These are phyloP conservation scores for Osmoderma eremita DNA, from an alignment of 2,888 invertebrate species.

Conservation along the genomic window DNA sequence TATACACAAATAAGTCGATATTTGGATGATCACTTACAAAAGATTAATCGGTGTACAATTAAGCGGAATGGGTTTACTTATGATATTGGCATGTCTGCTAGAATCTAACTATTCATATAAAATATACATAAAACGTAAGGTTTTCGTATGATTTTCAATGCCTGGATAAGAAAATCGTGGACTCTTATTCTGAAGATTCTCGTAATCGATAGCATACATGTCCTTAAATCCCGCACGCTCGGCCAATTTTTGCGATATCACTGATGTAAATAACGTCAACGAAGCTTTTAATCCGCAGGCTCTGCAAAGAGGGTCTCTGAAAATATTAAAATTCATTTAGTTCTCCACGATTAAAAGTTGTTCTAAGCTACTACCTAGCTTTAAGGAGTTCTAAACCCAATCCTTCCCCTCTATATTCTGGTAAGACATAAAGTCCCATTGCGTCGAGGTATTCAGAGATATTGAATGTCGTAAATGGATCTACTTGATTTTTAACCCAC, in stretches of 20 bases:
- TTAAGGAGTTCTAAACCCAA: slow-evolving; percentile 50
- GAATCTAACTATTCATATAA: slow-evolving; percentile 21
- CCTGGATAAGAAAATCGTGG: slow-evolving; percentile 47
- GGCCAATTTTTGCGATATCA: slow-evolving; percentile 66
- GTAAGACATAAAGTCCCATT: slow-evolving; percentile 57
- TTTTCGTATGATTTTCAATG: slow-evolving; percentile 47
- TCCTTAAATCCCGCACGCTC: slow-evolving; percentile 65
- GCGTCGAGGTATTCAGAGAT: slow-evolving; percentile 56
- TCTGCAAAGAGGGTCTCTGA: slow-evolving; percentile 66
- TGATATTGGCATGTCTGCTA: too few species aligned
- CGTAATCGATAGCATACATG: slow-evolving; percentile 63
- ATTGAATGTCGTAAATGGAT: slow-evolving; percentile 48
- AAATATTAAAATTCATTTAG: neutral
- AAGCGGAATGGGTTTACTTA: too few species aligned
- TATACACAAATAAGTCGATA: too few species aligned
- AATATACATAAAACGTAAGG: slow-evolving; percentile 39
- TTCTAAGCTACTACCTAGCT: slow-evolving; percentile 47
- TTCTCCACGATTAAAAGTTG: neutral
- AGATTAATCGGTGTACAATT: too few species aligned
- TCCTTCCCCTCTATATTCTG: slow-evolving; percentile 56
- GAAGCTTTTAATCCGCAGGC: slow-evolving; percentile 65
- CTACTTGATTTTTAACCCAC: slow-evolving; percentile 44
- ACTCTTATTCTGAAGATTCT: slow-evolving; percentile 61
- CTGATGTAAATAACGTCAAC: slow-evolving; percentile 67
- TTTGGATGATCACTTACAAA: too few species aligned